phyloP scores from a whole-genome alignment of 2,113 vertebrate genomes.

The Butorides virescens region DNA sequence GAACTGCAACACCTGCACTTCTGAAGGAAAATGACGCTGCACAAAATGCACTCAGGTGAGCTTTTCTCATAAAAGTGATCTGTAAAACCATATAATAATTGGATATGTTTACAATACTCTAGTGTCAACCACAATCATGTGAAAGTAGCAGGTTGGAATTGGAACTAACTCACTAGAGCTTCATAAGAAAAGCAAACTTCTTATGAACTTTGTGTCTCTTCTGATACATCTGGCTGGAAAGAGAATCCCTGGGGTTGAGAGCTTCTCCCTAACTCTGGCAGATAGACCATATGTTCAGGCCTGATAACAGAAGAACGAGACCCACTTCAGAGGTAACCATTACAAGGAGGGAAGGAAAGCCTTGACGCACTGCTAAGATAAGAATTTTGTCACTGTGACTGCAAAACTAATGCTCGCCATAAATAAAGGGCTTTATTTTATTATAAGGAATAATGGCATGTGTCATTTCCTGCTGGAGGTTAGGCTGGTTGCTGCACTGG shows the following conservation, averaged over 20 bases:
- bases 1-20: background rate
- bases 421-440: background rate
- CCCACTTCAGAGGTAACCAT: background rate
- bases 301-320: background rate
- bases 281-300: background rate
- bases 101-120: background rate
- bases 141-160: background rate
- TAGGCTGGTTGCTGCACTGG: background rate
- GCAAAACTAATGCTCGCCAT: background rate
- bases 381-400: background rate
- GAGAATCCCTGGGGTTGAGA: background rate
- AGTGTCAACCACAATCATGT: background rate
- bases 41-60: background rate
- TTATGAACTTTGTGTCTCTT: background rate
- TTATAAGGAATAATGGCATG: background rate
- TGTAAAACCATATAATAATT: background rate
- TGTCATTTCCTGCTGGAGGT: background rate
- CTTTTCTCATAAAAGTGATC: background rate
- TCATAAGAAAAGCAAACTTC: background rate
- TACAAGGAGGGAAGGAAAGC: background rate
- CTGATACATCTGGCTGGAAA: background rate
- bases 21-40: background rate
- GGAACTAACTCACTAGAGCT: background rate
- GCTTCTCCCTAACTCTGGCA: background rate
- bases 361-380: background rate